These are phyloP conservation scores for Coracopsis vasa DNA, from an alignment of 2,113 vertebrate genomes.

Conservation along the genomic window DNA sequence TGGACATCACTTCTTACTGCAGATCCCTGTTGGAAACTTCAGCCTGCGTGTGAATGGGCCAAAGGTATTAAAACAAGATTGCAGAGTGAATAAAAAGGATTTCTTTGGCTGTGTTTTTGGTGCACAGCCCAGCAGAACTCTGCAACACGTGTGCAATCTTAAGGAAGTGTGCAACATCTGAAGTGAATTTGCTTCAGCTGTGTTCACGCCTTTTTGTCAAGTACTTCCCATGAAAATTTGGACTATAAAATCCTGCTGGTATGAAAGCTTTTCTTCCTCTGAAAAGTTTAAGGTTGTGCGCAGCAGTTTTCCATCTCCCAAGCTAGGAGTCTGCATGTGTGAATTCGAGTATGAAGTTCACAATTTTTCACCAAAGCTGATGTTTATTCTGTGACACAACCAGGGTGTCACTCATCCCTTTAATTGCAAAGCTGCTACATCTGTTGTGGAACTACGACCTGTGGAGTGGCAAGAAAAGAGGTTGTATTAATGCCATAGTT, in stretches of 20 bases:
- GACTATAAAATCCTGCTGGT: neutral
- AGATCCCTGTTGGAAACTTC: neutral
- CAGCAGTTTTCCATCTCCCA: neutral
- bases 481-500: neutral
- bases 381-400: neutral
- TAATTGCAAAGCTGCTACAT: neutral
- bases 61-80: neutral
- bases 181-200: constrained; percentile 52
- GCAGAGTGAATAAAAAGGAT: neutral
- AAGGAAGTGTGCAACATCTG: neutral
- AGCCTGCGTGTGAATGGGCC: neutral
- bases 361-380: neutral
- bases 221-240: constrained; percentile 21
- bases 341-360: neutral
- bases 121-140: neutral
- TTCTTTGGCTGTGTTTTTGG: neutral
- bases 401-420: neutral
- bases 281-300: neutral
- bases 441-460: neutral
- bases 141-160: neutral
- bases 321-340: neutral
- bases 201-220: constrained; percentile 17
- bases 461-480: neutral
- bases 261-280: neutral
- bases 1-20: neutral